These are phyloP conservation scores for Perodicticus potto DNA, from an alignment of 2,797 vertebrate species.

Conservation along the genomic window DNA sequence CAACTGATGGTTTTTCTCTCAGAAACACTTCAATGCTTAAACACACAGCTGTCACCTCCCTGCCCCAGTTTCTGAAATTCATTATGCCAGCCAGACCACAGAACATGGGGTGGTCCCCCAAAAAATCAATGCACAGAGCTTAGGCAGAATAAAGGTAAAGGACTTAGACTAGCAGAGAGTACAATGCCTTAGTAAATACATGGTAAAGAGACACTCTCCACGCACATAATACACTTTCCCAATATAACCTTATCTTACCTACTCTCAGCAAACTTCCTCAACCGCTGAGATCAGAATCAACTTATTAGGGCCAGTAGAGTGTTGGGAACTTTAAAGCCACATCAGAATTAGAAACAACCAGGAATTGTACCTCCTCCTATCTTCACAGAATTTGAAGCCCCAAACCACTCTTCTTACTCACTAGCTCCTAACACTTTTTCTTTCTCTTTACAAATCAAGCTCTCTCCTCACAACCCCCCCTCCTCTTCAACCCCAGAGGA, in stretches of 20 bases:
- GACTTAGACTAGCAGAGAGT: background rate
- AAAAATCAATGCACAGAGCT: constrained; percentile 1
- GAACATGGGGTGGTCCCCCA: background rate
- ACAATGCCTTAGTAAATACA: background rate
- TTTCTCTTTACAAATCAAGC: constrained; percentile 48
- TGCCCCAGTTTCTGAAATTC: constrained; percentile 66
- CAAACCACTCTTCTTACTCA: constrained; percentile 25
- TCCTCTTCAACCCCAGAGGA: constrained; percentile 48
- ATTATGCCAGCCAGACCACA: constrained; percentile 54
- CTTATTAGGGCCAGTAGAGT: background rate
- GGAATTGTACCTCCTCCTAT: background rate
- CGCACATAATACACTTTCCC: background rate
- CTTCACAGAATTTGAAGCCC: constrained; percentile 37
- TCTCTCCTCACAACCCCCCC: constrained; percentile 45
- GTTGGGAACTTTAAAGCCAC: constrained; percentile 46
- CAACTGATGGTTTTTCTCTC: constrained; percentile 82
- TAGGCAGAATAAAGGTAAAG: constrained; percentile 52
- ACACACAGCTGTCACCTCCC: constrained; percentile 79
- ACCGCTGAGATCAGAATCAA: constrained; percentile 52
- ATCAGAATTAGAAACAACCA: constrained; percentile 30
- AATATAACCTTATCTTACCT: constrained; percentile 18
- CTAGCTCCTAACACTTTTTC: constrained; percentile 53
- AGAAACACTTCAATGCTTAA: constrained; percentile 77
- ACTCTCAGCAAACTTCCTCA: constrained; percentile 12
- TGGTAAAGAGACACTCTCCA: background rate